Base-by-base conservation (phyloP, 2,888 invertebrate species). In the Eupithecia subfuscata region DNA sequence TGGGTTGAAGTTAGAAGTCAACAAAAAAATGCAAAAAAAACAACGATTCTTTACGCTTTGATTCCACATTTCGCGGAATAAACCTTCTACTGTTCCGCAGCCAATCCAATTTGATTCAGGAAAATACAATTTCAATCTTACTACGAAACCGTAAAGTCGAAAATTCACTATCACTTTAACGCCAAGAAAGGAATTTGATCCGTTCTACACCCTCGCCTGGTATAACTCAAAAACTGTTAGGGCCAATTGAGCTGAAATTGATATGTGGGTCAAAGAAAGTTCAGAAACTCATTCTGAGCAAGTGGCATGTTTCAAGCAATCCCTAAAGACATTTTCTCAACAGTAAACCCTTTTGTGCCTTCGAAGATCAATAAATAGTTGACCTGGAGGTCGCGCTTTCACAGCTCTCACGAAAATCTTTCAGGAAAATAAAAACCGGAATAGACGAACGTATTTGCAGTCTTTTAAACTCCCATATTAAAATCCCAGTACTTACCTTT, bases 251-350 rank as follows among this genome's bases (percentile, higher is more conserved):
- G 75, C 73, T 75, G 75, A 77, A 75, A 77, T 77, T 77, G 77
- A 77, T 75, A 77, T 77, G 77, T 77, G 77, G 75, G 77, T 77
- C 77, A 75, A 73, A 77, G 75, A 77, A 77, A 75, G 75, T 77
- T 73, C 75, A 70, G 75, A 77, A 77, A 77, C 77, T 71, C 75
- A 75, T 77, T 77, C 69, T 75, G 73, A 75, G 71, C 77, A 75
- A 77, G 75, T 75, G 77, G 77, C 73, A 70, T 77, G 77, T 77
- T 75, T 65, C 75, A 75, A 73, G 77, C 73, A 75, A 73, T 77
- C 77, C 77, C 77, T 69, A 69, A 75, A 73, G 77, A 77, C 73
- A 73, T 77, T 77, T 75, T 48, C 63, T 72, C 52, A 70, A 71
- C 71, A 73, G 67, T 72, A 69, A 75, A 77, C 77, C 77, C 77